Evolutionary conservation across 2,888 invertebrate species (phyloP).

Genomic region (Cephalotes varians): DNA sequence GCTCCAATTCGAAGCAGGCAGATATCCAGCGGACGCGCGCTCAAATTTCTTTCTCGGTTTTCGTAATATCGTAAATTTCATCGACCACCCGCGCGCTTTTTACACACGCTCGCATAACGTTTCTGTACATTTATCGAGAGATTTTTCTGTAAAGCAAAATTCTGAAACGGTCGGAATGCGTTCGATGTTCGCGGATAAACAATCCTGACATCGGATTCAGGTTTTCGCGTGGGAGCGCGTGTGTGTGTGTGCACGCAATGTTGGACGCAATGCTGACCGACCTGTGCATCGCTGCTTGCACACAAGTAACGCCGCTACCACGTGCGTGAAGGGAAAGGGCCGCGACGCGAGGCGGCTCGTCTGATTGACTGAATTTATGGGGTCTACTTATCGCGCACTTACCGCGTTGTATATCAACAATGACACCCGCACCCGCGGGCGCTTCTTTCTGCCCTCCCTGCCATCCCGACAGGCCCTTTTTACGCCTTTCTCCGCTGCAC

Average conservation of each 20-base stretch:
- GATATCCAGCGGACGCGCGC: neutral
- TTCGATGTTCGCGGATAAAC: slow-evolving; percentile 56
- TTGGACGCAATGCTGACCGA: slow-evolving; percentile 71
- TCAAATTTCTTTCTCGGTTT: slow-evolving; percentile 17
- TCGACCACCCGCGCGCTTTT: slow-evolving; percentile 37
- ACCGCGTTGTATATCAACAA: slow-evolving; percentile 86
- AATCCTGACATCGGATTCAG: slow-evolving; percentile 41
- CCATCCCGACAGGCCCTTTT: slow-evolving; percentile 64
- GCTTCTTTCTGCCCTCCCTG: slow-evolving; percentile 65
- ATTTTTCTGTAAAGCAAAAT: slow-evolving; percentile 26
- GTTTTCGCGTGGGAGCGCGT: slow-evolving; percentile 67
- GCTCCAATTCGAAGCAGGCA: slow-evolving; percentile 22
- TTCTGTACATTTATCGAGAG: slow-evolving; percentile 12
- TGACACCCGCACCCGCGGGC: slow-evolving; percentile 85
- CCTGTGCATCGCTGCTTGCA: slow-evolving; percentile 68
- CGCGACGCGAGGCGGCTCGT: slow-evolving; percentile 81
- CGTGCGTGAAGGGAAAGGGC: slow-evolving; percentile 66
- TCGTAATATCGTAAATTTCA: slow-evolving; percentile 48
- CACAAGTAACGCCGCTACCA: slow-evolving; percentile 77
- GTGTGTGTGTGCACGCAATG: slow-evolving; percentile 47
- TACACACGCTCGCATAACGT: slow-evolving; percentile 16
- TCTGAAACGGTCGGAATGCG: slow-evolving; percentile 29
- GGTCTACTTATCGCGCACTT: slow-evolving; percentile 85
- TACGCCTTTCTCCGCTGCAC: slow-evolving; percentile 62
- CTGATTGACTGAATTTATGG: slow-evolving; percentile 85